A percentile compares a stretch with the other conserved stretches of the same genome.
Conservation (phyloP, 1,140 invertebrate species). For the Parasteatoda tepidariorum region DNA sequence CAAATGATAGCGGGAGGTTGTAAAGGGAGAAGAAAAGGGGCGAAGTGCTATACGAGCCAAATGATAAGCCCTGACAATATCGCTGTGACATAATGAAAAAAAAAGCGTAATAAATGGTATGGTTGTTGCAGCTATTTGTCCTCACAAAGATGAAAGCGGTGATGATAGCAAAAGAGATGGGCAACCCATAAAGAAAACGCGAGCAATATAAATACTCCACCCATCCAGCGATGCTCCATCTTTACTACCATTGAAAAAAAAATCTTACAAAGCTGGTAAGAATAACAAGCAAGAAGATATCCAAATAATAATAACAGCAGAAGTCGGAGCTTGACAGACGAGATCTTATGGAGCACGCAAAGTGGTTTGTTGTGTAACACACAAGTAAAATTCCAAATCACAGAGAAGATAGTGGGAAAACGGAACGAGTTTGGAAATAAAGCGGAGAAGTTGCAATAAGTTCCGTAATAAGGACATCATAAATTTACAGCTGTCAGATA, state of each 20-base stretch:
- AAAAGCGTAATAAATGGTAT: neutral
- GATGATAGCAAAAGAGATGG: neutral
- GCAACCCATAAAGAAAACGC: constrained; percentile 44
- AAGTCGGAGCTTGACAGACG: too few relatives aligned
- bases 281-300: neutral
- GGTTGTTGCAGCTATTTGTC: constrained; percentile 23
- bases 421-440: too few relatives aligned
- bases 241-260: constrained; percentile 9
- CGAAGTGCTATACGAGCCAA: neutral
- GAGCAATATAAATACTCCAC: constrained; percentile 49
- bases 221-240: constrained; percentile 17
- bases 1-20: neutral
- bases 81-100: neutral
- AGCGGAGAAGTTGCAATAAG: too few relatives aligned
- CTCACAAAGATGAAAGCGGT: constrained; percentile 2
- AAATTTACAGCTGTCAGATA: too few relatives aligned
- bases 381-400: too few relatives aligned
- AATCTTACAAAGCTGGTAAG: constrained; percentile 28
- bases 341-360: too few relatives aligned
- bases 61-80: constrained; percentile 1
- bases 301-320: too few relatives aligned
- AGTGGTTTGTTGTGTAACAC: too few relatives aligned
- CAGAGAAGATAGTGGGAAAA: too few relatives aligned
- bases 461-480: too few relatives aligned
- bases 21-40: neutral